Conservation (phyloP, 2,113 vertebrate genomes). For the Raja brachyura region DNA sequence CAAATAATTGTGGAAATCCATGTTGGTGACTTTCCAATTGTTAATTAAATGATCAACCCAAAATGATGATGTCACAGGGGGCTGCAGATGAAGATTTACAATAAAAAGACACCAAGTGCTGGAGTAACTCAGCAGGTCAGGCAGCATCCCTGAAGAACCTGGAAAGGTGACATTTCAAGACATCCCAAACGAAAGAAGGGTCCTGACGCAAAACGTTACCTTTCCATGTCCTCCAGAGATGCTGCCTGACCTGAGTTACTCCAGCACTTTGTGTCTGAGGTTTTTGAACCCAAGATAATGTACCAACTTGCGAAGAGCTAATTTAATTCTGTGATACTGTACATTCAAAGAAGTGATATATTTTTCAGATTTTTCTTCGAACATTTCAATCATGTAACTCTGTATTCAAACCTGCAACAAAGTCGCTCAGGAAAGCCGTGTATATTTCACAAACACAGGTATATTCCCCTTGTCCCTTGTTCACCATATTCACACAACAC, state of each 20-base stretch:
- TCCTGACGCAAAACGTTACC: too few relatives aligned
- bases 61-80: background rate
- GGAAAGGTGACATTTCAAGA: too few relatives aligned
- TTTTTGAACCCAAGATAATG: background rate
- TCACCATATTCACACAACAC: background rate
- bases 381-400: background rate
- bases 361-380: background rate
- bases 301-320: too few relatives aligned
- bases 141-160: too few relatives aligned
- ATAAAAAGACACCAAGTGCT: too few relatives aligned
- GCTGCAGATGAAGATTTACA: too few relatives aligned
- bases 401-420: background rate
- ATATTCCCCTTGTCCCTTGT: background rate
- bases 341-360: too few relatives aligned
- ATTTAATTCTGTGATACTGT: background rate
- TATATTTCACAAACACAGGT: background rate
- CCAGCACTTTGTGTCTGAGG: too few relatives aligned
- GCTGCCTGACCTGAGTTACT: too few relatives aligned
- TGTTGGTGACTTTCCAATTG: background rate
- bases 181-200: too few relatives aligned
- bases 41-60: background rate
- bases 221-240: too few relatives aligned
- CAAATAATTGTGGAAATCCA: background rate
- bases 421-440: background rate
- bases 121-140: too few relatives aligned